Evolutionary conservation across 1,140 invertebrate genomes (phyloP).

Genomic region (Thereuonema tuberculata): DNA sequence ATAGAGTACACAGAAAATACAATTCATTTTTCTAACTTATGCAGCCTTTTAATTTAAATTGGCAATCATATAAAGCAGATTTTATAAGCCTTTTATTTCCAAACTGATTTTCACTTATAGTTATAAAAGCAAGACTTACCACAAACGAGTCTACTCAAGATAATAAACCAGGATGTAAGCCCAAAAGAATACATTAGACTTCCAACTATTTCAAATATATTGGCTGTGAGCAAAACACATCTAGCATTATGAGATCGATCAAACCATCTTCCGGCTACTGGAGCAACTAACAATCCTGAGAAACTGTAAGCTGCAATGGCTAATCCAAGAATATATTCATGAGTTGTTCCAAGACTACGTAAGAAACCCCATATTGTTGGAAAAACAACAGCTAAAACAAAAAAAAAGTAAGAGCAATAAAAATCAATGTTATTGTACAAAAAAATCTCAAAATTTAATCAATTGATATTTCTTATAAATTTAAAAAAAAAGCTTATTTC

Average conservation of each 20-base stretch:
- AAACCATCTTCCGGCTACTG: slow-evolving; percentile 18
- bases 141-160: slow-evolving; percentile 27
- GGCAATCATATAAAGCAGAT: too few relatives aligned
- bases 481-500: too few relatives aligned
- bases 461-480: too few relatives aligned
- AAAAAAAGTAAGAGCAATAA: not conserved
- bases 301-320: slow-evolving; percentile 18
- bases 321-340: slow-evolving; percentile 14
- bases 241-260: slow-evolving; percentile 22
- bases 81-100: too few relatives aligned
- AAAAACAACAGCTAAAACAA: slow-evolving; percentile 18
- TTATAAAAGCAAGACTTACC: too few relatives aligned
- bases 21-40: too few relatives aligned
- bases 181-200: slow-evolving; percentile 31
- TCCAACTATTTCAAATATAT: slow-evolving; percentile 26
- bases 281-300: slow-evolving; percentile 16
- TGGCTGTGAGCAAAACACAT: slow-evolving; percentile 23
- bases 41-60: too few relatives aligned
- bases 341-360: slow-evolving; percentile 6
- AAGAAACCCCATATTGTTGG: slow-evolving; percentile 19
- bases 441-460: too few relatives aligned
- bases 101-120: too few relatives aligned
- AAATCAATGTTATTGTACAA: not conserved
- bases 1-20: too few relatives aligned
- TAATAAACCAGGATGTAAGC: slow-evolving; percentile 26